phyloP scores from a whole-genome alignment of 2,888 invertebrate genomes.

The Salticus scenicus region DNA sequence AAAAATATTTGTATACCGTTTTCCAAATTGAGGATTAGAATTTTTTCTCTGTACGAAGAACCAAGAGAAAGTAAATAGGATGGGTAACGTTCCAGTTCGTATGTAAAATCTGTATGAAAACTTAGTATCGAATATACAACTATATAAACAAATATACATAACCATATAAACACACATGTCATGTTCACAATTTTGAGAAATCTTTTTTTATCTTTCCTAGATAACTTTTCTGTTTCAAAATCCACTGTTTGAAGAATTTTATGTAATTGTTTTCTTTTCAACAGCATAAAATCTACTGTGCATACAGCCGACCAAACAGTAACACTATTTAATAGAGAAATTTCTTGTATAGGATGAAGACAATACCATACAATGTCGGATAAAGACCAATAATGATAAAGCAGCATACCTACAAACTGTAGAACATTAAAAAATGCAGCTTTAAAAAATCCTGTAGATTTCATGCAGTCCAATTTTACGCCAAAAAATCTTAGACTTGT shows the following conservation, averaged over 20 bases:
- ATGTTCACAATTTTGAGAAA: background rate
- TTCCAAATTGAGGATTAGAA: background rate
- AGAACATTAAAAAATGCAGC: background rate
- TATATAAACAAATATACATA: conserved; percentile 5
- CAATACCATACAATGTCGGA: conserved; percentile 43
- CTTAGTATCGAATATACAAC: background rate
- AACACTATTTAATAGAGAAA: conserved; percentile 29
- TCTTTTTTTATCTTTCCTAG: background rate
- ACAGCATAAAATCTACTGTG: conserved; percentile 29
- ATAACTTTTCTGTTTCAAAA: conserved; percentile 28
- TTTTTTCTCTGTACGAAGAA: background rate
- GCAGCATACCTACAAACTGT: background rate
- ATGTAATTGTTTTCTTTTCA: conserved; percentile 12
- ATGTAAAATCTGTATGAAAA: background rate
- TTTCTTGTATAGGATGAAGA: conserved; percentile 17
- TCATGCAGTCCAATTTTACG: background rate
- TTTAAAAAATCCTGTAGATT: background rate
- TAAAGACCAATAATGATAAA: conserved; percentile 33
- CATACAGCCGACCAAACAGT: conserved; percentile 44
- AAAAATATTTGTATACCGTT: conserved; percentile 36
- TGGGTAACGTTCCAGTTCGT: conserved; percentile 11
- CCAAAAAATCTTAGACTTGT: background rate
- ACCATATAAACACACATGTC: background rate
- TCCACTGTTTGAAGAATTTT: background rate
- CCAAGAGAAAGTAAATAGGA: background rate